Base-by-base conservation (phyloP, 2,888 invertebrate species). In the Noctua comes region DNA sequence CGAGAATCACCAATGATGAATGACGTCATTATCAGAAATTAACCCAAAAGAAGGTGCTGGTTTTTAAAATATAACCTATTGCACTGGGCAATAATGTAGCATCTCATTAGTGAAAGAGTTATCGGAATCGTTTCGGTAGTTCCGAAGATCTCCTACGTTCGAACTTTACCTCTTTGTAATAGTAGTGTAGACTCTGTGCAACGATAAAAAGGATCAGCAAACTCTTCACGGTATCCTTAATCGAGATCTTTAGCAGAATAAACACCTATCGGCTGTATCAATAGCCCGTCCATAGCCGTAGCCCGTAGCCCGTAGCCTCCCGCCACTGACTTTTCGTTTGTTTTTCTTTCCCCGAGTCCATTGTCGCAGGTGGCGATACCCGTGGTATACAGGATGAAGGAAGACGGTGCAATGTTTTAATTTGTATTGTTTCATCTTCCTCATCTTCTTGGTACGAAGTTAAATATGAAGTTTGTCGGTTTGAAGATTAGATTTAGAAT, bases 321-420 rank as follows among this genome's bases (percentile, higher is more conserved):
- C 66, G 57, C 51, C 65, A 11, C 36, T 85, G 83, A 79, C 83
- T 88, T 64, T 88, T 82, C 79, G 76, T 89, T 90, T 88, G 85
- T 89, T 86, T 90, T 88, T 84, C 85, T 86, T 79, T 77, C 77
- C 73, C 65, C 77, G 73, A 69, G 59, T 86, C 84, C 84, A 89
- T 73, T 86, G 89, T 86, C 83, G 72, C 90, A 90, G 90, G 90
- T 90, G 90, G 77, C 80, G 79, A 79, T 68, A 73, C 59, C 59
- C 70, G 48, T 13, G 11, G 11, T 59, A 31, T 84, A 86, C 86
- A 87, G 88, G 88, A 18, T 75, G 83, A 66, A 40, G 16, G 4
- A 72, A 75, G 27, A 48, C 27, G 3, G 48, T 57, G 62, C 10
- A 79, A 51, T 82, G 31, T 85, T 76, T 76, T 77, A 68, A 48